Evolutionary conservation across 2,888 invertebrate species (phyloP), one percentile per base, ranked within the genome.

Genomic region (Drosophila niveifrons): DNA sequence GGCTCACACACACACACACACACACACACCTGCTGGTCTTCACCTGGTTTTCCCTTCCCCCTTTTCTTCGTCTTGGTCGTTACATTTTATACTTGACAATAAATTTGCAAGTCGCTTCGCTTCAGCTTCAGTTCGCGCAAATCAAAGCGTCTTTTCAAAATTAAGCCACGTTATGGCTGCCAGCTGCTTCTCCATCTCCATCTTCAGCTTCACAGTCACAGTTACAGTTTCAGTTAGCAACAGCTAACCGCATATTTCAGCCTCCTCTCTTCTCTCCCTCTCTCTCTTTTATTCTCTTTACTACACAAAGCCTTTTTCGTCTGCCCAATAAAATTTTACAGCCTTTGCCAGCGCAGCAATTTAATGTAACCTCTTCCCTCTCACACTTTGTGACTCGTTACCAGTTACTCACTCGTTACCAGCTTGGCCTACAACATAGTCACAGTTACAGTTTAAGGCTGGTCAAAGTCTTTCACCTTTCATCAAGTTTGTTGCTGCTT

Each of bases 331-430:
- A 85, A 88, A 85, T 89, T 88, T 88, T 85, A 85, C 72, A 78
- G 71, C 88, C 55, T 78, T 84, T 88, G 75, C 85, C 88, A 88
- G 88, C 86, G 50, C 86, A 85, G 89, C 89, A 89, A 85, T 89
- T 85, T 89, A 80, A 83, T 75, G 80, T 88, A 78, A 72, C 82
- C 77, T 72, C 6, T 7, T 8, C 15, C 7, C 4, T 36, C 52
- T 13, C 23, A 10, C 34, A 57, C 34, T 9, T 43, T 13, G 2
- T 23, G 39, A 7, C 23, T 23, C 18, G 47, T 28, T 17, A 47
- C 10, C 34, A 28, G 34, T 13, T 34, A 46, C 11, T 15, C 11
- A 53, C 11, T 15, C 11, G 52, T 29, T 50, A 18, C 23, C 13
- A 39, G 39, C 23, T 51, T 41, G 39, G 13, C 39, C 13, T 31